Evolutionary conservation across 2,113 vertebrate genomes (phyloP).

Genomic region (Chinchilla lanigera): DNA sequence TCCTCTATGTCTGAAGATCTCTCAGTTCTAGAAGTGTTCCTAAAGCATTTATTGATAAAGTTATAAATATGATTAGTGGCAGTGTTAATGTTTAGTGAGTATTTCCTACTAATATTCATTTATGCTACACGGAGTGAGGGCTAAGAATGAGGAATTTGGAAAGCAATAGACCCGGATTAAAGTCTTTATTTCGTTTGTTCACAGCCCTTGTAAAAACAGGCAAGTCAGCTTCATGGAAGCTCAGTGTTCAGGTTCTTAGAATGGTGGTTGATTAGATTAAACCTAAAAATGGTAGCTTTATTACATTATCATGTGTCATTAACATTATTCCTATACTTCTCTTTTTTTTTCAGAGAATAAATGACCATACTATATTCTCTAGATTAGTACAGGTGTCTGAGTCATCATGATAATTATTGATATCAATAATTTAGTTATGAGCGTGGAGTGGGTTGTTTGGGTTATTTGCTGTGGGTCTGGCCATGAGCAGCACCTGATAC

Average conservation of each 20-base stretch:
- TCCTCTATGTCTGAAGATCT: not conserved
- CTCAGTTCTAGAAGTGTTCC: not conserved
- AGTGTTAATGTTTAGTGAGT: not conserved
- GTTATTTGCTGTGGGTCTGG: not conserved
- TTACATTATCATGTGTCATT: not conserved
- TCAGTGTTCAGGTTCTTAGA: not conserved
- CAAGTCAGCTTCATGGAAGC: not conserved
- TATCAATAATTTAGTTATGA: not conserved
- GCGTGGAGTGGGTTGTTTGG: not conserved
- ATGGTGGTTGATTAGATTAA: not conserved
- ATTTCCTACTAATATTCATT: not conserved
- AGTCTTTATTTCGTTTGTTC: not conserved
- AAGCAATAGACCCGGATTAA: not conserved
- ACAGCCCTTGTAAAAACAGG: not conserved
- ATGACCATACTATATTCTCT: not conserved
- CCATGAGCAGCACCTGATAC: not conserved
- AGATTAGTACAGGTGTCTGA: not conserved
- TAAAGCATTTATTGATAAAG: conserved; percentile 45
- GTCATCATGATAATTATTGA: not conserved
- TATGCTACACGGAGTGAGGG: not conserved
- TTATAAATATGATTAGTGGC: conserved; percentile 24
- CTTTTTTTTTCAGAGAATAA: not conserved
- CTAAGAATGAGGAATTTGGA: not conserved
- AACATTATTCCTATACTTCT: not conserved
- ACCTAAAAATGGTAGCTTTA: not conserved